Percentiles rank a stretch among this genome's conserved stretches.
phyloP scores from a whole-genome alignment of 2,888 invertebrate genomes.

The Tetragonisca angustula region DNA sequence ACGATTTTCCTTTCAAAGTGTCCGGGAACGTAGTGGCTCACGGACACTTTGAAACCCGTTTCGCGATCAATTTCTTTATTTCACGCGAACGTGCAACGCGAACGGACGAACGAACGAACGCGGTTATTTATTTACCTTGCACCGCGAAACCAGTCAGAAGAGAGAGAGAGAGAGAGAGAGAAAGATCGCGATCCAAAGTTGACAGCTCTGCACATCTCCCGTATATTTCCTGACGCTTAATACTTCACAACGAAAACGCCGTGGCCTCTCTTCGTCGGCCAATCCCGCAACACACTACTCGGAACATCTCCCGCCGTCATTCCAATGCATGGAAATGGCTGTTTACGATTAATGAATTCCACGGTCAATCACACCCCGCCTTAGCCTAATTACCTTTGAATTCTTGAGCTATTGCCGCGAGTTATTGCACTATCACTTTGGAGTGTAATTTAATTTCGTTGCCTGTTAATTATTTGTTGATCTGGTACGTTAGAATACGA shows the following conservation, averaged over 20 bases:
- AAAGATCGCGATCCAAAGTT: constrained; percentile 12
- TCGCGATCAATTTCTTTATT: background rate
- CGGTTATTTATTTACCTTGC: constrained; percentile 26
- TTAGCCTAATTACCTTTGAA: background rate
- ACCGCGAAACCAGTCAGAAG: background rate
- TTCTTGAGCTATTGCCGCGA: background rate
- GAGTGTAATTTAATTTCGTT: background rate
- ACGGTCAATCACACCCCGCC: background rate
- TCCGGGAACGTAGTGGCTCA: background rate
- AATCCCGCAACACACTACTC: background rate
- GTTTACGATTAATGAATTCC: background rate
- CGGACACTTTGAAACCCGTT: background rate
- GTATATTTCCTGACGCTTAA: constrained; percentile 5
- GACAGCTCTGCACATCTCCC: constrained; percentile 33
- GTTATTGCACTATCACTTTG: background rate
- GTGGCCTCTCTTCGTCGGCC: background rate
- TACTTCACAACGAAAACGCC: background rate
- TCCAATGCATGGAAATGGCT: background rate
- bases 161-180: background rate
- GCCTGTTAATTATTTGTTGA: too few relatives aligned
- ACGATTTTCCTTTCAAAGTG: background rate
- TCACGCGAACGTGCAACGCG: background rate
- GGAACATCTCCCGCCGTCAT: background rate
- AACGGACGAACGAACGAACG: background rate
- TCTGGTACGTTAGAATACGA: too few relatives aligned